phyloP scores from a whole-genome alignment of 2,797 vertebrate species.

The Sebastes taczanowskii region DNA sequence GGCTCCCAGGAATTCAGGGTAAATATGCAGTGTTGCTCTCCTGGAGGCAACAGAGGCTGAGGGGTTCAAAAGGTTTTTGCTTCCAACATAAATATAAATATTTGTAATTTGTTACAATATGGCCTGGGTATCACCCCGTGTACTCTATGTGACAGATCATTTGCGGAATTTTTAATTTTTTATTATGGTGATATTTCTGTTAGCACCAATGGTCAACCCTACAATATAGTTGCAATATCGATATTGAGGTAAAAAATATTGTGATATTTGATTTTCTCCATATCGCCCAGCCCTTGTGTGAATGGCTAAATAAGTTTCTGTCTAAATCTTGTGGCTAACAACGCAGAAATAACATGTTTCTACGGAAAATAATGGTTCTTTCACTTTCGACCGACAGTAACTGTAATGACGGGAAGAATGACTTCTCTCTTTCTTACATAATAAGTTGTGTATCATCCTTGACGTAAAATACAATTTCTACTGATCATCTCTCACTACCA shows the following conservation, averaged over 20 bases:
- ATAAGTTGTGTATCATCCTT: background rate
- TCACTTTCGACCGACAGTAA: background rate
- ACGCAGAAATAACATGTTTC: background rate
- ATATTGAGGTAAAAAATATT: too few relatives aligned
- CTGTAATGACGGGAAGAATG: background rate
- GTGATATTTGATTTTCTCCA: too few relatives aligned
- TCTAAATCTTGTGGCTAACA: background rate
- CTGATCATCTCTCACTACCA: background rate
- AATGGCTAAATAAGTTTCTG: background rate
- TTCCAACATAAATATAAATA: background rate
- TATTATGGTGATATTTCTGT: background rate
- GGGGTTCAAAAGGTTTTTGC: conserved; percentile 7
- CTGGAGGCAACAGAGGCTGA: conserved; percentile 8
- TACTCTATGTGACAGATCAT: background rate
- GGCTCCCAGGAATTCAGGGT: conserved; percentile 70
- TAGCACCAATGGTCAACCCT: too few relatives aligned
- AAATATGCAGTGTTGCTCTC: conserved; percentile 59
- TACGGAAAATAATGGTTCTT: background rate
- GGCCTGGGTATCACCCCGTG: background rate
- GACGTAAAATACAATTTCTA: background rate
- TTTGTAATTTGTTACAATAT: background rate
- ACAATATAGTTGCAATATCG: too few relatives aligned
- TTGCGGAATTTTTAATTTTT: background rate
- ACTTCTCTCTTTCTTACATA: background rate
- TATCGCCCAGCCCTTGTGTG: too few relatives aligned